phyloP scores from a whole-genome alignment of 37 sponge, comb jelly and placozoan species.

The Oscarella lobularis region DNA sequence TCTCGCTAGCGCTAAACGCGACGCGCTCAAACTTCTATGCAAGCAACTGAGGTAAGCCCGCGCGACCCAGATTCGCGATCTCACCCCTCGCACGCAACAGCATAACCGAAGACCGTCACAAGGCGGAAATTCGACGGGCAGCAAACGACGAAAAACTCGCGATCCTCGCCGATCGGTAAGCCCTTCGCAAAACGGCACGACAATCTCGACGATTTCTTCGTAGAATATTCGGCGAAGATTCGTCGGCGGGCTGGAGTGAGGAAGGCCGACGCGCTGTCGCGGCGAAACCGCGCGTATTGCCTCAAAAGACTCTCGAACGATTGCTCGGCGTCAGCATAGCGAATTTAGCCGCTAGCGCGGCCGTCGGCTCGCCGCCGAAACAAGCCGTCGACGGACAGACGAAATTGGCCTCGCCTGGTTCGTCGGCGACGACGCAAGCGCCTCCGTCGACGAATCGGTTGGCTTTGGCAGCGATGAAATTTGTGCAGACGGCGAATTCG shows the following conservation, averaged over 20 bases:
- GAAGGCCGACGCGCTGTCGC: background rate
- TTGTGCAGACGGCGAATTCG: too few relatives aligned
- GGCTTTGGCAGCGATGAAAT: too few relatives aligned
- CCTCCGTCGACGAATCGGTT: too few relatives aligned
- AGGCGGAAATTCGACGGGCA: constrained; percentile 74
- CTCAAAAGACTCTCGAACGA: background rate
- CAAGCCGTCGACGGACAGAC: too few relatives aligned
- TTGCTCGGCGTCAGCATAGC: background rate
- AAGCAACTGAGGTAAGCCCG: too few relatives aligned
- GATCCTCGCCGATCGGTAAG: constrained; percentile 42
- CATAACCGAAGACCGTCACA: constrained; percentile 60
- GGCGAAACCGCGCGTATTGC: background rate
- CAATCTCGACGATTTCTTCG: background rate
- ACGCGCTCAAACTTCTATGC: too few relatives aligned
- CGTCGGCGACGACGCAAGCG: too few relatives aligned
- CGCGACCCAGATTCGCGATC: too few relatives aligned
- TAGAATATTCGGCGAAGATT: background rate
- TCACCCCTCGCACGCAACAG: too few relatives aligned
- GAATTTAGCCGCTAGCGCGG: background rate
- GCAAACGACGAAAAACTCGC: constrained; percentile 55
- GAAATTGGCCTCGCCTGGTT: too few relatives aligned
- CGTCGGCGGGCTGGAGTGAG: background rate
- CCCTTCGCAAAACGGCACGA: background rate
- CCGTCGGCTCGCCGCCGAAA: too few relatives aligned
- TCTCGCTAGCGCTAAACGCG: too few relatives aligned